Base-by-base conservation (phyloP, 2,113 vertebrate genomes). In the Nannobrachium achirus region DNA sequence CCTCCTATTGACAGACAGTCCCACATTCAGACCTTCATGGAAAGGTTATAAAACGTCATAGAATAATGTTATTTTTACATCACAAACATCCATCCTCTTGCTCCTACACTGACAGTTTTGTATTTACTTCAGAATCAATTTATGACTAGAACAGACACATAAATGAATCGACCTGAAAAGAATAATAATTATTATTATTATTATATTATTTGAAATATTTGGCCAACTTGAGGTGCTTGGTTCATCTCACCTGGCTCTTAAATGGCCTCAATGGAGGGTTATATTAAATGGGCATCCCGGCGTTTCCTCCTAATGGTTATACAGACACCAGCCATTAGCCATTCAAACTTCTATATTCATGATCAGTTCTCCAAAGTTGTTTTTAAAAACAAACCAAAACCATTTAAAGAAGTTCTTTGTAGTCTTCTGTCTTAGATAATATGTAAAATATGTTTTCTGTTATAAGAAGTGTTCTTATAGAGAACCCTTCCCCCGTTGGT, bases 401-500 rank as follows among this genome's bases (percentile, higher is more conserved):
- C 83, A 71, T 66, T 75, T 51, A 49, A 73, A 53, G 86, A 89
- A 88, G 87, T 82, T 88, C 81, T 86, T 74, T 74, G 87, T 56
- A 78, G 71, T 87, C 76, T 19, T 44, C 55, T 66, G 59, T 82
- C 66, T 69, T 53, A 57, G 69, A 19, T 67, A 73, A 33, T 66
- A 49, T 70, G 76, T 82, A 52, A 77, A 55, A 75, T 42, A 69
- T 20, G 16, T 74, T 5, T n/a, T 63, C 73, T 61, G 44, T 70
- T 1, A 41, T 72, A 39, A 64, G 48, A 63, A 48, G 46, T 33
- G 75, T 81, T 70, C 73, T 71, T 40, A 48, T 75, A 70, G 82
- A 79, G 66, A 84, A 84, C 74, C 72, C 69, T 69, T 59, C 80
- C 75, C 80, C 70, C 75, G 61, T 82, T 73, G 75, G 68, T 79